Percentiles rank a stretch among this genome's conserved stretches.
Conservation (phyloP, 53 echinoderm and acorn worm species). For the Echinarachnius parma region DNA sequence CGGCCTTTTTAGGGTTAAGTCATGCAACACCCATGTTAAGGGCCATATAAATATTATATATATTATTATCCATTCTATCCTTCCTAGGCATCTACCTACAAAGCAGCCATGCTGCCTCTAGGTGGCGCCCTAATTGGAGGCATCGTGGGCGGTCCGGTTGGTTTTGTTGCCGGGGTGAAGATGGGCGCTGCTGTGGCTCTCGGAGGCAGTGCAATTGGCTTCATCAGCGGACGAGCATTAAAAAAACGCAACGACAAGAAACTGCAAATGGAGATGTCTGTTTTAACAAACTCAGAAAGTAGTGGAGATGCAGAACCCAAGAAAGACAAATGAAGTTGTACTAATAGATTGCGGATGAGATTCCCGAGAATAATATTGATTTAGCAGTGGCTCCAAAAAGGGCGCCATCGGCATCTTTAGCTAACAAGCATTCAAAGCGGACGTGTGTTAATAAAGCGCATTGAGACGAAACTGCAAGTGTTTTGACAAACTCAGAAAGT, state of each 20-base stretch:
- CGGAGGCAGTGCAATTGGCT: conserved; percentile 84
- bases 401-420: conserved; percentile 71
- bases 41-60: no score
- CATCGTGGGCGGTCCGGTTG: conserved; percentile 82
- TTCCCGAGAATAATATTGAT: conserved; percentile 79
- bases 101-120: conserved; percentile 76
- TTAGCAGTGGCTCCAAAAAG: conserved; percentile 73
- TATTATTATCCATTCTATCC: background rate
- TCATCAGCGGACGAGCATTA: conserved; percentile 62
- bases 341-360: no score
- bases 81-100: conserved; percentile 69
- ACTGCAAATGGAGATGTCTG: conserved; percentile 30
- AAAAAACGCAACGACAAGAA: conserved; percentile 48
- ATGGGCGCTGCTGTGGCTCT: conserved; percentile 72
- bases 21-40: no score
- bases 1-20: no score
- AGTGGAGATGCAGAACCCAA: conserved; percentile 8
- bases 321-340: conserved; percentile 36
- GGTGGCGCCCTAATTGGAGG: conserved; percentile 84
- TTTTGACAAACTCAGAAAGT: conserved; percentile 7
- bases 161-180: conserved; percentile 78
- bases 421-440: no score
- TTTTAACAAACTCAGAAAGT: conserved; percentile 7
- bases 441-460: conserved; percentile 56
- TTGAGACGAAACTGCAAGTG: conserved; percentile 20